phyloP scores from a whole-genome alignment of 2,797 vertebrate genomes.

The Urocyon cinereoargenteus region DNA sequence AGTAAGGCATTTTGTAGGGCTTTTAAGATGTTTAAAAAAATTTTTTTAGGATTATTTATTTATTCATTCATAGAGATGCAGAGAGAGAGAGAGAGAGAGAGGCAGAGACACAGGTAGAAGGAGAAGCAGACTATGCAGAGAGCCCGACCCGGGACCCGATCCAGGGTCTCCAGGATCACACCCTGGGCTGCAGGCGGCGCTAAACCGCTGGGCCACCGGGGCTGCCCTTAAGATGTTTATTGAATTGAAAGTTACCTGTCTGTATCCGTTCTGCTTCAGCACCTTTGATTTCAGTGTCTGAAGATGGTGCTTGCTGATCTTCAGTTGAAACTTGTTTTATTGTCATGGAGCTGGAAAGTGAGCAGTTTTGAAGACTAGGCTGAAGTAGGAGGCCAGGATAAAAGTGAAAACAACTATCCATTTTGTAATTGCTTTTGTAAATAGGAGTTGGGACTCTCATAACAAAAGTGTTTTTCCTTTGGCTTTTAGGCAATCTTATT shows the following conservation, averaged over 20 bases:
- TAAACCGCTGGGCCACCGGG: too few relatives aligned
- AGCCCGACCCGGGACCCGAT: too few relatives aligned
- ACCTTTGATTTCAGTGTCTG: conserved; percentile 37
- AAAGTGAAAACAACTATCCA: conserved; percentile 37
- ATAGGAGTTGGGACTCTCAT: conserved; percentile 9
- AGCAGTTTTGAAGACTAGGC: conserved; percentile 30
- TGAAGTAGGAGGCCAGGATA: not conserved
- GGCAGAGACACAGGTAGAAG: too few relatives aligned
- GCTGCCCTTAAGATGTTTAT: conserved; percentile 19
- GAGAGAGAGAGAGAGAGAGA: too few relatives aligned
- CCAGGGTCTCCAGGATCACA: too few relatives aligned
- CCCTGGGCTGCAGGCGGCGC: too few relatives aligned
- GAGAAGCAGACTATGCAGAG: too few relatives aligned
- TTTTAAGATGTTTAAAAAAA: too few relatives aligned
- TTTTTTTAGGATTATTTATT: too few relatives aligned
- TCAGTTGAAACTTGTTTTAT: conserved; percentile 36
- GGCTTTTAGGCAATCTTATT: not conserved
- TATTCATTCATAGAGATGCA: too few relatives aligned
- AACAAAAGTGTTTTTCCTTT: conserved; percentile 53
- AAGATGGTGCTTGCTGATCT: conserved; percentile 13
- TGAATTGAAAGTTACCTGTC: conserved; percentile 24
- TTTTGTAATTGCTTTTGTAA: conserved; percentile 57
- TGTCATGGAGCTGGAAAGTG: conserved; percentile 34
- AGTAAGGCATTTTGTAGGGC: too few relatives aligned
- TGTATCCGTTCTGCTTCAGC: conserved; percentile 9